A percentile compares a stretch with the other conserved stretches of the same genome.
Evolutionary conservation across 1,140 invertebrate genomes (phyloP).

Genomic region (Metaphire vulgaris): DNA sequence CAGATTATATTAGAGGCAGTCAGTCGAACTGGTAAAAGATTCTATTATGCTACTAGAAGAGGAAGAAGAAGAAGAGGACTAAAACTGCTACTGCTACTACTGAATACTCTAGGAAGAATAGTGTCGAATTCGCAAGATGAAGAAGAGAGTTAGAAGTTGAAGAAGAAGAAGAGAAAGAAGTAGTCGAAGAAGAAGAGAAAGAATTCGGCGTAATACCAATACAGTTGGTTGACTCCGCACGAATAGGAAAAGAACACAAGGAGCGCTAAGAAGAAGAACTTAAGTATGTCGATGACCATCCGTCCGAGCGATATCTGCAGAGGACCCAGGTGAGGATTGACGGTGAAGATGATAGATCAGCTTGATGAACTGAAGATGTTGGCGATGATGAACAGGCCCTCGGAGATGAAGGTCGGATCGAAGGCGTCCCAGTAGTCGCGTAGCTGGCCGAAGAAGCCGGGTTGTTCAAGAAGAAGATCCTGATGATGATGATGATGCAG

Average conservation of each 20-base stretch:
- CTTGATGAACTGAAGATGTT: slow-evolving; percentile 96
- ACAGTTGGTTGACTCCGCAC: slow-evolving; percentile 84
- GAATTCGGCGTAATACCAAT: slow-evolving; percentile 96
- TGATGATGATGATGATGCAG: too few relatives aligned
- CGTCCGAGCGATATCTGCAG: slow-evolving; percentile 92
- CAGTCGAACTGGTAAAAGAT: too few relatives aligned
- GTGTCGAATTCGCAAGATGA: too few relatives aligned
- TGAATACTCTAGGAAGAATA: too few relatives aligned
- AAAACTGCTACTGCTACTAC: too few relatives aligned
- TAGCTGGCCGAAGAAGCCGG: slow-evolving; percentile 71
- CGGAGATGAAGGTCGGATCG: slow-evolving; percentile 86
- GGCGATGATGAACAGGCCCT: slow-evolving; percentile 86
- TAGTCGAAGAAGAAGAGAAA: too few relatives aligned
- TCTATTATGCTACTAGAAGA: too few relatives aligned
- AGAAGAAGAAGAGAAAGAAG: too few relatives aligned
- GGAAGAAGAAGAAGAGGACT: too few relatives aligned
- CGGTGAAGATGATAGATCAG: slow-evolving; percentile 97
- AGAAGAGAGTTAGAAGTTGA: too few relatives aligned
- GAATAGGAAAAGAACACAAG: slow-evolving; percentile 95
- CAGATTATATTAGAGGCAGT: too few relatives aligned
- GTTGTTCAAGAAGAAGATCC: slow-evolving; percentile 20
- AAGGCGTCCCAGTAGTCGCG: slow-evolving; percentile 83
- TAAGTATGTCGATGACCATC: slow-evolving; percentile 97
- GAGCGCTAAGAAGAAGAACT: slow-evolving; percentile 88
- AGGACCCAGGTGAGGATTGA: slow-evolving; percentile 94